A percentile compares a stretch with the other conserved stretches of the same genome.
phyloP scores from a whole-genome alignment of 2,797 vertebrate species.

The Urocyon cinereoargenteus region DNA sequence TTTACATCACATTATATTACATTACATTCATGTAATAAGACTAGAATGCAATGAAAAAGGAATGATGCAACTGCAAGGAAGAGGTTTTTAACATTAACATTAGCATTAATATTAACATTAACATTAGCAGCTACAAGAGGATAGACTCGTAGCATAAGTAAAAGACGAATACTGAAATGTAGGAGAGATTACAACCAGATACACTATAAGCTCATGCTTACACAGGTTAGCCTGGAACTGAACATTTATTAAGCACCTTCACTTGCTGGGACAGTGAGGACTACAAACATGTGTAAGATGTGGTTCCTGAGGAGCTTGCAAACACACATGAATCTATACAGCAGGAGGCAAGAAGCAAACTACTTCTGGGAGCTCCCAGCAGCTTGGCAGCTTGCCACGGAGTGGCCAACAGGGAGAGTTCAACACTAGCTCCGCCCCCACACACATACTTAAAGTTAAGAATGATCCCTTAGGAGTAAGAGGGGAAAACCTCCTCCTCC shows the following conservation, averaged over 20 bases:
- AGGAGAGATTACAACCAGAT: neutral
- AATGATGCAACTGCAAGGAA: neutral
- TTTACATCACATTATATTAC: neutral
- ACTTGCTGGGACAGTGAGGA: neutral
- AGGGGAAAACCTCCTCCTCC: neutral
- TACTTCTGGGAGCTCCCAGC: neutral
- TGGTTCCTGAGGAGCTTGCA: neutral
- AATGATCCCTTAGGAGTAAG: neutral
- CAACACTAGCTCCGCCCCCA: neutral
- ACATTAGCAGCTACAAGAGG: slow-evolving; percentile 24
- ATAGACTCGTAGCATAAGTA: neutral
- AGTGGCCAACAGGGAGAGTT: neutral
- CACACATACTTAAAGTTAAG: neutral
- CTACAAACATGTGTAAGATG: neutral
- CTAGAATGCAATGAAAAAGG: neutral
- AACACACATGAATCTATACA: neutral
- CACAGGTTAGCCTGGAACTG: neutral
- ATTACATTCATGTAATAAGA: neutral
- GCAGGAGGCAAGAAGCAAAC: neutral
- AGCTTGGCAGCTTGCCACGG: neutral
- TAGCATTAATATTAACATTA: neutral
- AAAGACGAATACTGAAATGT: neutral
- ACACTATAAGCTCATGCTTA: neutral
- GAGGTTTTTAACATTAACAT: neutral
- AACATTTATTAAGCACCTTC: neutral